Base-by-base conservation (phyloP, 2,797 vertebrate genomes). In the Acridotheres tristis region DNA sequence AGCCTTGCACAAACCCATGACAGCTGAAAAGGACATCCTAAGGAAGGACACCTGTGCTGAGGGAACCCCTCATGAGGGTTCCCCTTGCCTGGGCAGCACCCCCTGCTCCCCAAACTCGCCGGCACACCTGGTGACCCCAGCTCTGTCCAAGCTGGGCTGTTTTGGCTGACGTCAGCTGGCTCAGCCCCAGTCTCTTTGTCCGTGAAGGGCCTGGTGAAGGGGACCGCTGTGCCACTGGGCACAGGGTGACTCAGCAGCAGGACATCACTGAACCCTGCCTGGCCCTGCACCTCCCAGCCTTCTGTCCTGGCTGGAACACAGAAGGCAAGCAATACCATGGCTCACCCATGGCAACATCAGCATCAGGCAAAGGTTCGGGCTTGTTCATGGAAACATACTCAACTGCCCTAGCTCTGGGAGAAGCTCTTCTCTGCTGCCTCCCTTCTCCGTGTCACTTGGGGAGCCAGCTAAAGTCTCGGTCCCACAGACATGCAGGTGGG, bases 231-330 rank as follows among this genome's bases (percentile, higher is more conserved):
- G 87, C 87, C 91, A 83, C 82, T 1, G 14, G 75, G 78, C 43
- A 50, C 16, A 1, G 32, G 23, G 53, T 94, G 88, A 93, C 80
- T 81, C 91, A 95, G 95, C 88, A 89, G 57, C 78, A 65, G 74
- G 36, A 85, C 73, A 42, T 18, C 1, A 1, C 79, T 82, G 59
- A 51, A 54, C 27, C 42, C 27, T 63, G 61, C 38, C 61, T 1
- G 6, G 10, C 58, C 30, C 51, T 4, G 3, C 48, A 45, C 10
- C 68, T 78, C 47, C 25, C 2, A 6, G 55, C 16, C 74, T 55
- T 55, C 67, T 9, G 7, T 17, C 9, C 38, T 2, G 7, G 20
- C 51, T 57, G 18, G 40, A 59, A 38, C 4, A 0, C 29, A 38
- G 78, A 65, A 45, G 32, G 50, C 5, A 6, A 71, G 38, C 2